phyloP scores from a whole-genome alignment of 2,888 invertebrate genomes.

The Chymomyza fuscimana region DNA sequence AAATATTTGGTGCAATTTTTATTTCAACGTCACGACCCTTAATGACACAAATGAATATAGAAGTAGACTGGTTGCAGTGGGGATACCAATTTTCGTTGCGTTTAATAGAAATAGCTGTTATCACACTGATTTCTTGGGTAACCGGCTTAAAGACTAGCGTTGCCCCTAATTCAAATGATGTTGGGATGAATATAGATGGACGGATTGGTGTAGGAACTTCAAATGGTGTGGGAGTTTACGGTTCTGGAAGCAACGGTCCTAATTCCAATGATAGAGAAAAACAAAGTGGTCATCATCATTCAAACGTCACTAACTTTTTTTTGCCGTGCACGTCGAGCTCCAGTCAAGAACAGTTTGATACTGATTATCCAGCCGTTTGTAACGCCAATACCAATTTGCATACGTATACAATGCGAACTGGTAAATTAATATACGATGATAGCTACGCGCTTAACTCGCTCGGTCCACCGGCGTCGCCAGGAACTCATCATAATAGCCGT shows the following conservation, averaged over 20 bases:
- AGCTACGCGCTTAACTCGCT: conserved; percentile 82
- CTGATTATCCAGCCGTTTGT: conserved; percentile 91
- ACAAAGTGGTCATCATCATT: conserved; percentile 71
- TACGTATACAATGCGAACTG: conserved; percentile 89
- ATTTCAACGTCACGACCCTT: conserved; percentile 80
- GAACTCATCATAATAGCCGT: conserved; percentile 21
- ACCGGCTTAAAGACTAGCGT: conserved; percentile 85
- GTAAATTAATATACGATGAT: conserved; percentile 88
- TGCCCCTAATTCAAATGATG: conserved; percentile 75
- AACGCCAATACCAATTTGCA: conserved; percentile 91
- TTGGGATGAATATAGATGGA: conserved; percentile 47
- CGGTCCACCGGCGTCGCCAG: conserved; percentile 35
- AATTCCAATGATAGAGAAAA: conserved; percentile 84
- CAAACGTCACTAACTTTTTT: conserved; percentile 87
- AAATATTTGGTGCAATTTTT: conserved; percentile 89
- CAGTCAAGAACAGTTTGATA: conserved; percentile 91
- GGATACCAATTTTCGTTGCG: conserved; percentile 93
- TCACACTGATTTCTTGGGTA: conserved; percentile 91
- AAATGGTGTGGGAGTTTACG: conserved; percentile 16
- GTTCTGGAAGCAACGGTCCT: conserved; percentile 25
- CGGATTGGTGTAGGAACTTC: conserved; percentile 33
- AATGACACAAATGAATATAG: conserved; percentile 79
- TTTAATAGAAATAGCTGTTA: conserved; percentile 92
- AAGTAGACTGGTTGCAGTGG: conserved; percentile 94
- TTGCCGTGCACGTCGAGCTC: conserved; percentile 90